Evolutionary conservation across 2,797 vertebrate species (phyloP).

Genomic region (Triplophysa bombifrons): DNA sequence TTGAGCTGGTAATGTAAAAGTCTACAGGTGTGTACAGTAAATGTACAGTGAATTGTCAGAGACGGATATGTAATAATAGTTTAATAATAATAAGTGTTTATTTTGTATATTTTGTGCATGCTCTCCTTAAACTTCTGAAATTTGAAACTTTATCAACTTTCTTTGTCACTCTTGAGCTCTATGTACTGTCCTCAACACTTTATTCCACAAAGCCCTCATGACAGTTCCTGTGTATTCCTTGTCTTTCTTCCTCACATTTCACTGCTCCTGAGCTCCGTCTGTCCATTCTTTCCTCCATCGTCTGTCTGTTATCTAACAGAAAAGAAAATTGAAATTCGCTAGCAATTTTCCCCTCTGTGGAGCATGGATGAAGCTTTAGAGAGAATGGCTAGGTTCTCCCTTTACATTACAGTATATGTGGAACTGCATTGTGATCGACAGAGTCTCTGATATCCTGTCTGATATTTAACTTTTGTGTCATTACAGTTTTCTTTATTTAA

Average conservation of each 20-base stretch:
- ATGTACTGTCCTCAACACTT: background rate
- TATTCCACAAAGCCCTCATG: conserved; percentile 14
- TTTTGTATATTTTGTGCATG: background rate
- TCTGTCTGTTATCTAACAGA: conserved; percentile 49
- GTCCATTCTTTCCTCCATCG: conserved; percentile 13
- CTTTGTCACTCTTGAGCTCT: background rate
- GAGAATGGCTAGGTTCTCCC: conserved; percentile 10
- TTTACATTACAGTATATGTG: background rate
- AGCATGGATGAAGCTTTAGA: conserved; percentile 28
- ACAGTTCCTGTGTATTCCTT: conserved; percentile 10
- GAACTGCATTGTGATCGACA: conserved; percentile 2
- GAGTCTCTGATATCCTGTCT: background rate
- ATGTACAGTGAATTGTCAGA: too few relatives aligned
- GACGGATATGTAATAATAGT: background rate
- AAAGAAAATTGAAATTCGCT: conserved; percentile 55
- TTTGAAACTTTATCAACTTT: conserved; percentile 2
- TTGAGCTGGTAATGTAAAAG: background rate
- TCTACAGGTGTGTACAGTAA: background rate
- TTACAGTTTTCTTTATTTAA: background rate
- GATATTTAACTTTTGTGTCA: conserved; percentile 9
- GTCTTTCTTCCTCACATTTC: conserved; percentile 15
- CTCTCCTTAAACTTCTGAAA: background rate
- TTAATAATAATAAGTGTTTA: background rate
- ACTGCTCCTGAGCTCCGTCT: background rate
- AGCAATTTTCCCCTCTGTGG: conserved; percentile 50